A percentile compares a stretch with the other conserved stretches of the same genome.
These are phyloP conservation scores for Lepidotrigona ventralis DNA, from an alignment of 1,140 invertebrate species.

Conservation along the genomic window DNA sequence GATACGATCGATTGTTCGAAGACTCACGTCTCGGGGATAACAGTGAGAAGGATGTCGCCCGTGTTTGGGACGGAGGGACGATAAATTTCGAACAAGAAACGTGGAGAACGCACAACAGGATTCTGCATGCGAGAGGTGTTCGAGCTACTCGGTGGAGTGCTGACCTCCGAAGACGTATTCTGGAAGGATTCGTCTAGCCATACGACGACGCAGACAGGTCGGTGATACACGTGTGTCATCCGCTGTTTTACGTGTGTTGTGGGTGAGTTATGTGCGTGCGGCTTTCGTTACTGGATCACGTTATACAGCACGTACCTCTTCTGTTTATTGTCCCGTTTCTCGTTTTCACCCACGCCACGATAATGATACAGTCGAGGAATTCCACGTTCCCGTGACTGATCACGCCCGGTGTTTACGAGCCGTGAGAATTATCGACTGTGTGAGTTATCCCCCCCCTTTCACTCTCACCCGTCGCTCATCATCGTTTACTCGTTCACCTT, in stretches of 20 bases:
- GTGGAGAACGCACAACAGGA: neutral
- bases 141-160: slow-evolving; percentile 70
- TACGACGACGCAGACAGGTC: slow-evolving; percentile 69
- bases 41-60: slow-evolving; percentile 33
- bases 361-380: slow-evolving; percentile 34
- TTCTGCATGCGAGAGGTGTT: slow-evolving; percentile 75
- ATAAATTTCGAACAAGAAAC: slow-evolving; percentile 26
- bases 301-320: slow-evolving; percentile 20
- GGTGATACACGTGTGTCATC: slow-evolving; percentile 62
- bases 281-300: slow-evolving; percentile 27
- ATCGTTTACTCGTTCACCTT: slow-evolving; percentile 12
- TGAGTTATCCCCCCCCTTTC: slow-evolving; percentile 26
- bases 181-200: slow-evolving; percentile 63
- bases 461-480: slow-evolving; percentile 50
- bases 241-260: slow-evolving; percentile 47
- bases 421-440: slow-evolving; percentile 33
- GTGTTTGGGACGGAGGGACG: slow-evolving; percentile 21
- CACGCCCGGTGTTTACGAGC: slow-evolving; percentile 15
- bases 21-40: neutral
- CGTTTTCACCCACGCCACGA: neutral
- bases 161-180: slow-evolving; percentile 67
- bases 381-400: slow-evolving; percentile 9
- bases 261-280: slow-evolving; percentile 47
- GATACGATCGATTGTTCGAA: neutral
- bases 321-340: slow-evolving; percentile 13